Evolutionary conservation across 1,140 invertebrate species (phyloP).

Genomic region (Sinella curviseta): DNA sequence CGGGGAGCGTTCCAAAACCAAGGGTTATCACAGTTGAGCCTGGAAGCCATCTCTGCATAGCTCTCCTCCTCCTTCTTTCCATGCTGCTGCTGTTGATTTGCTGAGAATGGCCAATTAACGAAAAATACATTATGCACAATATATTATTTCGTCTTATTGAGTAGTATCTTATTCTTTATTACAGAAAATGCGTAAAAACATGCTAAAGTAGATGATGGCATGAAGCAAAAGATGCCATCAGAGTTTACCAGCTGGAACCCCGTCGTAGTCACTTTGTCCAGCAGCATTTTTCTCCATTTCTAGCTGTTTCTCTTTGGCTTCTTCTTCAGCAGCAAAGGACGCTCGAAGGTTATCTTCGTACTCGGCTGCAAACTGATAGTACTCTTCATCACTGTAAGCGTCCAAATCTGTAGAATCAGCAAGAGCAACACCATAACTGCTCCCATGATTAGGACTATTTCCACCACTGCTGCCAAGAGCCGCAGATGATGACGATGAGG

Average conservation of each 20-base stretch:
- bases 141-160: not conserved
- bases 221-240: too few species aligned
- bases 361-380: not conserved
- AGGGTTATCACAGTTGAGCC: slow-evolving; percentile 38
- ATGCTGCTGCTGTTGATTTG: too few species aligned
- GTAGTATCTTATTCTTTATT: not conserved
- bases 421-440: too few species aligned
- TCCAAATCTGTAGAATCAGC: not conserved
- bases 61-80: slow-evolving; percentile 8
- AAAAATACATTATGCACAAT: not conserved
- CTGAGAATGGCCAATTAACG: not conserved
- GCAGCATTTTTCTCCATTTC: not conserved
- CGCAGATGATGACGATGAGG: not conserved
- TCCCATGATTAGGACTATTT: not conserved
- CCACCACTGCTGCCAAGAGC: not conserved
- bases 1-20: slow-evolving; percentile 45
- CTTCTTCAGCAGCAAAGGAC: not conserved
- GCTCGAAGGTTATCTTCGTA: not conserved
- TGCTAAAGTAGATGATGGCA: too few species aligned
- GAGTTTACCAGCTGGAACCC: not conserved
- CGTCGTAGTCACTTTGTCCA: not conserved
- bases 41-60: not conserved
- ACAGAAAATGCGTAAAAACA: too few species aligned
- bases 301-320: not conserved
- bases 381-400: not conserved